phyloP scores from a whole-genome alignment of 2,888 invertebrate species.

The Meliscaeva auricollis region DNA sequence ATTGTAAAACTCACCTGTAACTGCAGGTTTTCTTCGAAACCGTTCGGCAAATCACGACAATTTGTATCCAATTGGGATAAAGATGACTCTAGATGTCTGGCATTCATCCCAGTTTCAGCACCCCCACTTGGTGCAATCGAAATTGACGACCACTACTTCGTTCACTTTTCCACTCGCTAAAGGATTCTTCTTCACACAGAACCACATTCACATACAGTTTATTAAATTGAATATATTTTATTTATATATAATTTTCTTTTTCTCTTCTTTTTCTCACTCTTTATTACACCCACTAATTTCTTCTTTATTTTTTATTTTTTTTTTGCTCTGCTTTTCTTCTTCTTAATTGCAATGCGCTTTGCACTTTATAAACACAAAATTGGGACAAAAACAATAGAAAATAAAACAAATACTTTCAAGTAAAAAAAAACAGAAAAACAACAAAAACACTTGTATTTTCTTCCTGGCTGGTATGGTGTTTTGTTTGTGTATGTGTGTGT shows the following conservation, averaged over 20 bases:
- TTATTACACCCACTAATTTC: constrained; percentile 26
- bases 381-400: constrained; percentile 15
- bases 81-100: constrained; percentile 82
- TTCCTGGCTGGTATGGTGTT: constrained; percentile 33
- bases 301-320: constrained; percentile 19
- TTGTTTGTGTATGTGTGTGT: neutral
- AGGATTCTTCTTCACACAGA: constrained; percentile 62
- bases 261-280: constrained; percentile 18
- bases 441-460: constrained; percentile 46
- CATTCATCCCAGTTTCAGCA: constrained; percentile 81
- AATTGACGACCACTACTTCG: constrained; percentile 62
- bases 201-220: constrained; percentile 70
- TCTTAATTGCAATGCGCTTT: constrained; percentile 71
- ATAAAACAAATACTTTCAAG: constrained; percentile 49
- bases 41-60: constrained; percentile 79
- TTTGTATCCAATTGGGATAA: constrained; percentile 83
- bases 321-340: constrained; percentile 26
- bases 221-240: constrained; percentile 41
- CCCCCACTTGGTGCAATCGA: constrained; percentile 67
- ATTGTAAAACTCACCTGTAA: constrained; percentile 78
- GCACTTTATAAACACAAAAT: constrained; percentile 62
- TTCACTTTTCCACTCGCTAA: constrained; percentile 59
- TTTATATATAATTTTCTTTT: constrained; percentile 1
- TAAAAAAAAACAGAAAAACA: constrained; percentile 31
- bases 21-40: constrained; percentile 81